Evolutionary conservation across 1,140 invertebrate species (phyloP).

Genomic region (Procambarus clarkii): DNA sequence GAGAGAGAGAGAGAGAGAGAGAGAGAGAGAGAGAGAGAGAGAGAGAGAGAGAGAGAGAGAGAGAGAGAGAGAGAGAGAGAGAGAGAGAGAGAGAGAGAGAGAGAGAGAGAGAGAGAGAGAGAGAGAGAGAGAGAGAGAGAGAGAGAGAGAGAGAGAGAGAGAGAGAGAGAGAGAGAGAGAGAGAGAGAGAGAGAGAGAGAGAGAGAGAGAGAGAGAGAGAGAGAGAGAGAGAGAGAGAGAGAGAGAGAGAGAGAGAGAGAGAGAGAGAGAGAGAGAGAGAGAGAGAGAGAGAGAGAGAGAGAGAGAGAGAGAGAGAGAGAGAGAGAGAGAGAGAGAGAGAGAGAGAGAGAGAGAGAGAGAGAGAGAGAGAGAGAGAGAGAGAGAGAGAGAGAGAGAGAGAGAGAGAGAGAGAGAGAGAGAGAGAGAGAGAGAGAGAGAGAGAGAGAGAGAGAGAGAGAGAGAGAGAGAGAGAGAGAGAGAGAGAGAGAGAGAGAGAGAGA

Average conservation of each 20-base stretch:
- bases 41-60: background rate
- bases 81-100: background rate
- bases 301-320: background rate
- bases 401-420: background rate
- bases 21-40: slow-evolving; percentile 5
- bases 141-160: too few relatives aligned
- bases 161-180: background rate
- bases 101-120: background rate
- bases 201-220: too few relatives aligned
- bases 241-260: background rate
- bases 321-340: background rate
- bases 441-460: too few relatives aligned
- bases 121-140: background rate
- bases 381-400: background rate
- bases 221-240: background rate
- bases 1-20: background rate
- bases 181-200: background rate
- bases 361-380: background rate
- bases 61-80: background rate
- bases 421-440: background rate
- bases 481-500: background rate
- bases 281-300: background rate
- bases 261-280: background rate
- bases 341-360: background rate
- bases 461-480: background rate